Conservation (phyloP, 2,113 vertebrate genomes). For the Platycercus adscitus region DNA sequence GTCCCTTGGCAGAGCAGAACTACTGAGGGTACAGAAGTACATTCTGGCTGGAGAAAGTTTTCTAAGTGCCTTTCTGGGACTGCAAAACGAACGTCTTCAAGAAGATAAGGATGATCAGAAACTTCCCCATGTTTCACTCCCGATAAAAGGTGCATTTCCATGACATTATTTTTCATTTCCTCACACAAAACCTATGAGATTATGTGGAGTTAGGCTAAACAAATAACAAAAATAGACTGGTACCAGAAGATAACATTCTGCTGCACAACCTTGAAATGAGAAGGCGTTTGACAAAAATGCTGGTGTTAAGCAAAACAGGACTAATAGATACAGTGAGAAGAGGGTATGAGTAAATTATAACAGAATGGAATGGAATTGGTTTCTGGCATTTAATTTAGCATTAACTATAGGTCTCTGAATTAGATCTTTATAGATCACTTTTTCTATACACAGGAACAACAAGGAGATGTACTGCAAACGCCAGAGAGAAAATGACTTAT, state of each 20-base stretch:
- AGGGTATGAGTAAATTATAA: background rate
- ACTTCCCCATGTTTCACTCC: background rate
- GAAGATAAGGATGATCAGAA: background rate
- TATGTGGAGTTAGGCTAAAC: background rate
- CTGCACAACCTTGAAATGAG: background rate
- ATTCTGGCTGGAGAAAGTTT: background rate
- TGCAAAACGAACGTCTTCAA: background rate
- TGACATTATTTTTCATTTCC: background rate
- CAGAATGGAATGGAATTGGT: background rate
- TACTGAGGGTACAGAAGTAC: background rate
- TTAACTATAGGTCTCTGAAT: background rate
- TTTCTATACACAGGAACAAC: background rate
- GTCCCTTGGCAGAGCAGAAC: background rate
- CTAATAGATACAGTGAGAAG: background rate
- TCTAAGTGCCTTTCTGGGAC: background rate
- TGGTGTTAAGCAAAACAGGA: background rate
- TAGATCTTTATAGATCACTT: background rate
- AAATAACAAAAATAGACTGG: background rate
- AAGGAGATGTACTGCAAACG: constrained; percentile 37
- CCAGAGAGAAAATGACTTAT: background rate
- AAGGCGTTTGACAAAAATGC: background rate
- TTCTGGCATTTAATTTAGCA: background rate
- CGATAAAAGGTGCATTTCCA: background rate
- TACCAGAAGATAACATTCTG: background rate
- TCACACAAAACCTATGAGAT: background rate